Base-by-base conservation (phyloP, 64 coral and sea anemone species). In the Montipora capricornis region DNA sequence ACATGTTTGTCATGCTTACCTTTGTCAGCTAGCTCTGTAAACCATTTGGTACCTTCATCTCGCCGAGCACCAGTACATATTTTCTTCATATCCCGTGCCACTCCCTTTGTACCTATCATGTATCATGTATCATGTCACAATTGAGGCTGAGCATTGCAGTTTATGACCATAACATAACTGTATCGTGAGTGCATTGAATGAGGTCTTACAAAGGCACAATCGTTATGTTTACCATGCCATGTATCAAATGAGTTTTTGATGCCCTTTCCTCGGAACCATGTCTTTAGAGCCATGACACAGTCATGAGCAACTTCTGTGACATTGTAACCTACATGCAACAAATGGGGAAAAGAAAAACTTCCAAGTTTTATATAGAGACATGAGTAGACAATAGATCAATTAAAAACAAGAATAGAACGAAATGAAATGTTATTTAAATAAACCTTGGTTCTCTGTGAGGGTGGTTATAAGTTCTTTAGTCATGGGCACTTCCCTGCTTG, bases 231-330 rank as follows among this genome's bases (percentile, higher is more conserved):
- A 90, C 88, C 75, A 78, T 79, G 88, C 71, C 75, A 90, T 5
- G 88, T 78, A 60, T 90, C 88, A 90, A 47, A 81, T 51, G 89
- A 77, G 46, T 91, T 91, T 48, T 91, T 91, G 78, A 77, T 90
- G 26, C 75, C 75, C 12, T 44, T 90, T 66, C 75, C 88, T 20
- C 24, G 47, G 46, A 90, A 61, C 75, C 88, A 90, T 22, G 48
- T 60, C 66, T 90, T 90, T 7, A 90, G 13, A 19, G 59, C 88
- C 1, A 58, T 19, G 22, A 90, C 74, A 89, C 26, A 73, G 22
- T 77, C 71, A 77, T 89, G 87, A 49, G 87, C 87, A 22, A 89
- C 29, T 16, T 89, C 74, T n/a, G 14, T 20, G 5, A 73, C 70
- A 73, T 5, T 80, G 11, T 80, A 15, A 52, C 19, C 47, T 80